Evolutionary conservation across 2,888 invertebrate genomes (phyloP).

Genomic region (Caenorhabditis becei): DNA sequence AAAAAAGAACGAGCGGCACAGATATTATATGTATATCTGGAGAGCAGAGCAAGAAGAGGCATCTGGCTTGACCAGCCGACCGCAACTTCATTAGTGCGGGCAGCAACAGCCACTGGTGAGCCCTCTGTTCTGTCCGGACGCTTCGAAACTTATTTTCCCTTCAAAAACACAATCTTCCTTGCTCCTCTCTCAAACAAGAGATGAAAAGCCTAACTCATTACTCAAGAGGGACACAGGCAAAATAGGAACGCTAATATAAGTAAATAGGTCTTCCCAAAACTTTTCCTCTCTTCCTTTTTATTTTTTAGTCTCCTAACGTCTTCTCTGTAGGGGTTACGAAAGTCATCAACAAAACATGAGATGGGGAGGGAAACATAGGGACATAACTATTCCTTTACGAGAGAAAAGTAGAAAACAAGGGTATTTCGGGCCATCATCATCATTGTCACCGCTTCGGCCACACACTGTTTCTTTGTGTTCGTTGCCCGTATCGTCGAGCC

Average conservation of each 20-base stretch:
- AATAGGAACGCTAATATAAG: constrained; percentile 29
- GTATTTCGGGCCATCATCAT: neutral
- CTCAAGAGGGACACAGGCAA: too few relatives aligned
- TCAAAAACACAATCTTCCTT: constrained; percentile 28
- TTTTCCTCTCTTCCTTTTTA: neutral
- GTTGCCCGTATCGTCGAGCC: constrained; percentile 8
- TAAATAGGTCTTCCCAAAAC: neutral
- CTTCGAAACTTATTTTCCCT: too few relatives aligned
- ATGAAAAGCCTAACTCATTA: constrained; percentile 23
- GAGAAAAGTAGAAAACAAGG: constrained; percentile 9
- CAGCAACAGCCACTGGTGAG: neutral
- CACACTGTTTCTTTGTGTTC: constrained; percentile 42
- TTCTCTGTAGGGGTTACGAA: too few relatives aligned
- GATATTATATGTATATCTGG: constrained; percentile 26
- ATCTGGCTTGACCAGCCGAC: constrained; percentile 3
- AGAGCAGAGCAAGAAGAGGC: neutral
- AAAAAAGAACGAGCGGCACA: constrained; percentile 15
- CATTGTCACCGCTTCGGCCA: constrained; percentile 15
- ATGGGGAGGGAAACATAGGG: too few relatives aligned
- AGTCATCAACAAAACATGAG: neutral
- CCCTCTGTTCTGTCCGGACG: neutral
- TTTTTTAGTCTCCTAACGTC: too few relatives aligned
- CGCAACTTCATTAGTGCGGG: neutral
- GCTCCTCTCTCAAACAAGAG: constrained; percentile 12
- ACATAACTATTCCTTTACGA: neutral